A percentile compares a stretch with the other conserved stretches of the same genome.
Conservation (phyloP, 2,113 vertebrate genomes). For the Sinocyclocheilus anshuiensis region DNA sequence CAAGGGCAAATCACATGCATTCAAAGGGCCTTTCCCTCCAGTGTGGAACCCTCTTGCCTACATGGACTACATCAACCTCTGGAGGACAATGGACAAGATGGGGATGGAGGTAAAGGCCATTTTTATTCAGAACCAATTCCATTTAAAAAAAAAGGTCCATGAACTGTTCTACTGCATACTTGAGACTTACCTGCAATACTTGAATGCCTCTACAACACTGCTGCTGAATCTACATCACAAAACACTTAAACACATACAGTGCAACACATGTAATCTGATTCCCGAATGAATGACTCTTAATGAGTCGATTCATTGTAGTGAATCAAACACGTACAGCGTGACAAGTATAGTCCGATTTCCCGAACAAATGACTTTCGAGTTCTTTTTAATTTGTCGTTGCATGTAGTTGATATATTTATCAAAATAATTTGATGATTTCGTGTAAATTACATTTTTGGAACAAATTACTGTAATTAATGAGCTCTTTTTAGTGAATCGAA, state of each 20-base stretch:
- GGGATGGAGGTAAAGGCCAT: slow-evolving; percentile 84
- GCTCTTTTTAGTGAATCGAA: too few species aligned
- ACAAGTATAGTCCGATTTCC: too few species aligned
- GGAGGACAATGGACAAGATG: slow-evolving; percentile 94
- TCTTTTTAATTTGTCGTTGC: neutral
- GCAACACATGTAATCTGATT: too few species aligned
- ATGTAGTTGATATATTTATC: too few species aligned
- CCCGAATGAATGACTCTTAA: too few species aligned
- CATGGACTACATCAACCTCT: slow-evolving; percentile 93
- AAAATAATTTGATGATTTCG: too few species aligned
- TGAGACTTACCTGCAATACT: too few species aligned
- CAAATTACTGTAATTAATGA: too few species aligned
- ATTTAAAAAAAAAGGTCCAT: neutral
- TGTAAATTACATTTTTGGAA: too few species aligned
- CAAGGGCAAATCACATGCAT: slow-evolving; percentile 89
- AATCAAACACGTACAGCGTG: too few species aligned
- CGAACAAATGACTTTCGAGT: neutral
- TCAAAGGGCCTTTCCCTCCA: slow-evolving; percentile 85
- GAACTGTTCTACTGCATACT: neutral
- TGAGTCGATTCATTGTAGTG: too few species aligned
- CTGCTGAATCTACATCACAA: neutral
- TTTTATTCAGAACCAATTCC: neutral
- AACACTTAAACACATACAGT: neutral
- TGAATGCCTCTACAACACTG: too few species aligned
- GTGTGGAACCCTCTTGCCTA: slow-evolving; percentile 87